Conservation (phyloP, 2,888 invertebrate genomes). For the Scaptomyza polygonia region DNA sequence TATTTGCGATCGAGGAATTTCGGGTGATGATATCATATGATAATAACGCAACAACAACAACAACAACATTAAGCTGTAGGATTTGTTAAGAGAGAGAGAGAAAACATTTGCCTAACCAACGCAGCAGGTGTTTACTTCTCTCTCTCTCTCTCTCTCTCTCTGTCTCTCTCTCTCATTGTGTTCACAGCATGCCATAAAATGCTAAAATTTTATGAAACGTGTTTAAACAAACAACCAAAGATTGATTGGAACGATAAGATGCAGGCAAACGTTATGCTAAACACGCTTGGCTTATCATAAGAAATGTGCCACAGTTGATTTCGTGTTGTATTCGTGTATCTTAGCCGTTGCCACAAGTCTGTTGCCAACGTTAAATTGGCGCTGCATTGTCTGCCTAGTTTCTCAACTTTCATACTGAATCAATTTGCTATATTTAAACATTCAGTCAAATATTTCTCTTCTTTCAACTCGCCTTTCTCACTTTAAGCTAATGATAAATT, state of each 20-base stretch:
- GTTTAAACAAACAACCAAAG: constrained; percentile 78
- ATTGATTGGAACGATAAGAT: constrained; percentile 77
- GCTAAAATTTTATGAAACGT: constrained; percentile 78
- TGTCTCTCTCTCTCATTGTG: neutral
- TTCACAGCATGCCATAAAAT: constrained; percentile 76
- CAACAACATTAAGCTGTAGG: constrained; percentile 23
- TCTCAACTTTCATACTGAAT: constrained; percentile 20
- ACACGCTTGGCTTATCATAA: constrained; percentile 56
- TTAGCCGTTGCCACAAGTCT: constrained; percentile 52
- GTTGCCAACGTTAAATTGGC: constrained; percentile 46
- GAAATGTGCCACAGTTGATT: constrained; percentile 61
- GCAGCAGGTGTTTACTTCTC: constrained; percentile 78
- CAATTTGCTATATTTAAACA: constrained; percentile 8
- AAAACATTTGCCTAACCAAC: constrained; percentile 54
- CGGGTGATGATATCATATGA: constrained; percentile 83
- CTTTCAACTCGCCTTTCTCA: too few species aligned
- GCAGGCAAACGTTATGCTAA: constrained; percentile 45
- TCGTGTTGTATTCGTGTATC: constrained; percentile 11
- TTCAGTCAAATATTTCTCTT: neutral
- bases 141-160: constrained; percentile 11
- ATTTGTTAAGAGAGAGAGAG: constrained; percentile 25
- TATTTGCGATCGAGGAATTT: constrained; percentile 82
- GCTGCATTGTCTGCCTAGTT: constrained; percentile 63
- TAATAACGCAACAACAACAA: constrained; percentile 73
- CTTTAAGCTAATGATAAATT: constrained; percentile 60